Conservation (phyloP, 2,797 vertebrate species). For the Podarcis siculus region DNA sequence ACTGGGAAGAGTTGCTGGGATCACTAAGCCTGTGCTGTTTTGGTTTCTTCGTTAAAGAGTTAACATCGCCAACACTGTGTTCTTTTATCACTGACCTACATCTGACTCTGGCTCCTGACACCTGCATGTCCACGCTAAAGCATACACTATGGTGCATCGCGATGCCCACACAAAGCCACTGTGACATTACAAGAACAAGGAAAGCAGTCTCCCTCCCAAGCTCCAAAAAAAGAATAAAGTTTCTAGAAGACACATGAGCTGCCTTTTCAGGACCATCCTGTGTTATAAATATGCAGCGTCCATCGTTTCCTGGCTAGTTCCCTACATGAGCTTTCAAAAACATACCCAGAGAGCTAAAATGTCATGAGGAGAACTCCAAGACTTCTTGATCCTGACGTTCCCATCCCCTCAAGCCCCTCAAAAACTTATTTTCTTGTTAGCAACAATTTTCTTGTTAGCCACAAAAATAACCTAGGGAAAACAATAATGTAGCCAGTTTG, state of each 20-base stretch:
- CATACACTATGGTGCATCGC: too few relatives aligned
- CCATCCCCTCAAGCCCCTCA: background rate
- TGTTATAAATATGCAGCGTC: background rate
- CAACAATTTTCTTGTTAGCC: background rate
- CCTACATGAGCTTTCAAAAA: background rate
- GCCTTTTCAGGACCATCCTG: background rate
- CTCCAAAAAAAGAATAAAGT: background rate
- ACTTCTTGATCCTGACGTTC: background rate
- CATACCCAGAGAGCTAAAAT: background rate
- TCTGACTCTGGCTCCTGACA: too few relatives aligned
- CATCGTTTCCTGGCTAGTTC: background rate
- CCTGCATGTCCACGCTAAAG: too few relatives aligned
- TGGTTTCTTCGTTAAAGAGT: too few relatives aligned
- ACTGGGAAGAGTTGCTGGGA: too few relatives aligned
- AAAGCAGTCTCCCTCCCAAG: background rate
- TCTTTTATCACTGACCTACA: too few relatives aligned
- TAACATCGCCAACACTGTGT: too few relatives aligned
- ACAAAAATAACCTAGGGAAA: background rate
- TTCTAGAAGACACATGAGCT: background rate
- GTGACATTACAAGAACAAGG: background rate
- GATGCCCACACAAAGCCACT: too few relatives aligned
- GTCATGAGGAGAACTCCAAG: background rate
- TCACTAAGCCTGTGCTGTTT: too few relatives aligned
- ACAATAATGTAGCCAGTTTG: background rate
- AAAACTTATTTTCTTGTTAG: background rate